These are phyloP conservation scores for Alcedo quadribrachys DNA, from an alignment of 2,797 vertebrate genomes.

Conservation along the genomic window DNA sequence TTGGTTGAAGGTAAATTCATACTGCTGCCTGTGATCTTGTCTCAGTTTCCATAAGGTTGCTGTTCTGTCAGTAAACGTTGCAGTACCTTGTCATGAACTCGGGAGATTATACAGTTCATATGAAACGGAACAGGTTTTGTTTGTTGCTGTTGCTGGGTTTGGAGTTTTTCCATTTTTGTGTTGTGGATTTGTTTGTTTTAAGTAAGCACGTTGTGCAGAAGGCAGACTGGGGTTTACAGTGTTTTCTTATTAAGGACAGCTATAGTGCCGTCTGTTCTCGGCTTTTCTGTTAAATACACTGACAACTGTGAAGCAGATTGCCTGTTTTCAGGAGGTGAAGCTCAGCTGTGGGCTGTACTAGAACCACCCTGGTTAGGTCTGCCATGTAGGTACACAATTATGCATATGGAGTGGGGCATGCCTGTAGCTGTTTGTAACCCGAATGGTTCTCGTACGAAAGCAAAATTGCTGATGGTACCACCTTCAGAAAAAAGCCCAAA, in stretches of 20 bases:
- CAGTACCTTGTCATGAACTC: not conserved
- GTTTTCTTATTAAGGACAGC: not conserved
- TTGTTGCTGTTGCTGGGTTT: not conserved
- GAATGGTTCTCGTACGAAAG: fast-evolving
- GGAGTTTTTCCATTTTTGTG: not conserved
- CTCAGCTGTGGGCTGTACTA: not conserved
- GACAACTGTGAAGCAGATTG: slow-evolving; percentile 6
- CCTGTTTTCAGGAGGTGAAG: not conserved
- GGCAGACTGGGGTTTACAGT: not conserved
- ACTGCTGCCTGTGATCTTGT: not conserved
- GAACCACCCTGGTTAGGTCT: not conserved
- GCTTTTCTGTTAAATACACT: not conserved
- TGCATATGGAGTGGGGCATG: too few species aligned
- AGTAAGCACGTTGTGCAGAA: not conserved
- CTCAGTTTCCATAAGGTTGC: not conserved
- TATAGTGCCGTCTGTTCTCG: not conserved
- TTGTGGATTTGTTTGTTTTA: slow-evolving; percentile 30
- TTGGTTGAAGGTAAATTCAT: not conserved
- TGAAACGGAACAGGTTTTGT: slow-evolving; percentile 15
- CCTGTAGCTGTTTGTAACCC: not conserved
- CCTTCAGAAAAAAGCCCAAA: not conserved
- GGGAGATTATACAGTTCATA: not conserved
- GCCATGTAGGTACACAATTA: not conserved
- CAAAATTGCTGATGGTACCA: not conserved
- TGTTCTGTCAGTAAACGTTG: not conserved